These are phyloP conservation scores for Elaphurus davidianus DNA, from an alignment of 2,113 vertebrate genomes.

Conservation along the genomic window DNA sequence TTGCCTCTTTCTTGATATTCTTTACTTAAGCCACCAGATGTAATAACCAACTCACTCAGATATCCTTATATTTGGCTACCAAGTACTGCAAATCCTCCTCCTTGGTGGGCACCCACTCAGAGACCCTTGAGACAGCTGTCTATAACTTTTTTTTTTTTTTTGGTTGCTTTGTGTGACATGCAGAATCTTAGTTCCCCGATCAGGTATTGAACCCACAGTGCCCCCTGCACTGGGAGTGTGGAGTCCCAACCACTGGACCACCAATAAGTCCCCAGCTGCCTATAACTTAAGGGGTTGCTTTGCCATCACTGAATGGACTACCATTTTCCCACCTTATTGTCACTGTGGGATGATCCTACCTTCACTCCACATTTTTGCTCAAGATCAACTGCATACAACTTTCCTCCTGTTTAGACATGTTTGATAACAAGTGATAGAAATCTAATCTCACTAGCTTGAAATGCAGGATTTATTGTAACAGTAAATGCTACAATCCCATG, in stretches of 20 bases:
- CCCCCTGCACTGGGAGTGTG: not conserved
- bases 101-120: not conserved
- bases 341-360: not conserved
- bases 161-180: not conserved
- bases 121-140: not conserved
- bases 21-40: conserved; percentile 7
- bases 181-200: not conserved
- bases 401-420: not conserved
- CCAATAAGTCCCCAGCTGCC: not conserved
- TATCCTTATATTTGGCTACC: not conserved
- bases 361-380: not conserved
- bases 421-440: conserved; percentile 28
- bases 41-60: not conserved
- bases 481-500: not conserved
- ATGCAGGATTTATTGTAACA: not conserved
- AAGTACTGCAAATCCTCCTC: not conserved
- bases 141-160: not conserved
- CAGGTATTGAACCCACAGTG: not conserved
- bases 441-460: not conserved
- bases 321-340: not conserved
- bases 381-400: not conserved
- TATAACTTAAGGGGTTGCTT: conserved; percentile 5
- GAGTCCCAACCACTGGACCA: not conserved
- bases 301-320: not conserved
- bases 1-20: conserved; percentile 9